Evolutionary conservation across 1,140 invertebrate species (phyloP).

Genomic region (Aphelinus atriplicis): DNA sequence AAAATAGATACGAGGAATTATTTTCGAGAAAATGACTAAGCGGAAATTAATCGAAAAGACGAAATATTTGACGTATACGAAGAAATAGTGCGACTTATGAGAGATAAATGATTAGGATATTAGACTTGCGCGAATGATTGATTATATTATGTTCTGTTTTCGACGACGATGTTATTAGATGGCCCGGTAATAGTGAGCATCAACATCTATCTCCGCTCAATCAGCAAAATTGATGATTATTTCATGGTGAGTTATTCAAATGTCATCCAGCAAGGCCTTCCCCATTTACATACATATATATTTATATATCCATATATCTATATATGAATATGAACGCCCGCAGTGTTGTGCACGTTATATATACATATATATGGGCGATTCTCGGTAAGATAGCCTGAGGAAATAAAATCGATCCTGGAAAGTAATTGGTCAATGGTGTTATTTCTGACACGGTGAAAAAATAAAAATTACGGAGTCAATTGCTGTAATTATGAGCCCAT

Average conservation of each 20-base stretch:
- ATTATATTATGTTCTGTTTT: constrained; percentile 61
- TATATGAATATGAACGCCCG: constrained; percentile 44
- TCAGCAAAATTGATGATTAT: constrained; percentile 98
- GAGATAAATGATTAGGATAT: too few species aligned
- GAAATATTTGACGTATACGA: too few species aligned
- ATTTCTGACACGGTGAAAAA: too few species aligned
- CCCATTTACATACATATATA: constrained; percentile 18
- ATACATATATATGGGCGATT: constrained; percentile 6
- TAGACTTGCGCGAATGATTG: constrained; percentile 30
- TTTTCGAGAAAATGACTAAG: too few species aligned
- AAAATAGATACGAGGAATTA: too few species aligned
- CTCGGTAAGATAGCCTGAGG: too few species aligned
- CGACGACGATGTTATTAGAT: constrained; percentile 67
- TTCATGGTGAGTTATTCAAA: constrained; percentile 89
- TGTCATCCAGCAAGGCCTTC: constrained; percentile 55
- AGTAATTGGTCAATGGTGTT: too few species aligned
- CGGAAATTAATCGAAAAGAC: too few species aligned
- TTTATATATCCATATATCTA: constrained; percentile 32
- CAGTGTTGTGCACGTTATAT: constrained; percentile 50
- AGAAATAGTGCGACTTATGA: too few species aligned
- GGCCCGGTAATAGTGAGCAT: constrained; percentile 83
- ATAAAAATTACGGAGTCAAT: too few species aligned
- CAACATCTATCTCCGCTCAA: constrained; percentile 95
- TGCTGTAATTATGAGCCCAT: too few species aligned
- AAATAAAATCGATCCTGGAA: too few species aligned